Evolutionary conservation across 2,888 invertebrate species (phyloP).

Genomic region (Hyppa rectilinea): DNA sequence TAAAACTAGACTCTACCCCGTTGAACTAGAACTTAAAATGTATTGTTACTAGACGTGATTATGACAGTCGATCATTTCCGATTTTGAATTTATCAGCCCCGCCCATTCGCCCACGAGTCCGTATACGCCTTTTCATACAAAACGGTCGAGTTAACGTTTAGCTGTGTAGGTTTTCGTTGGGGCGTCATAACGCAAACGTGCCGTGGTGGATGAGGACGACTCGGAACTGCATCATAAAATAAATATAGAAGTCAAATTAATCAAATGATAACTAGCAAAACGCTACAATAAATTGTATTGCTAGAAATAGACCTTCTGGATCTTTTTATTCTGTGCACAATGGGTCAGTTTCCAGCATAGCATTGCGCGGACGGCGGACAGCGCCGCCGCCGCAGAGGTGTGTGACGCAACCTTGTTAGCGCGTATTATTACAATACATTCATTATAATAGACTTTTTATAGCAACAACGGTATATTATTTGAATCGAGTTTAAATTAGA

Average conservation of each 20-base stretch:
- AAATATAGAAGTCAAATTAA: conserved; percentile 31
- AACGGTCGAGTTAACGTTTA: conserved; percentile 50
- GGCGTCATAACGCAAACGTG: conserved; percentile 54
- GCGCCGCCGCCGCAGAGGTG: conserved; percentile 1
- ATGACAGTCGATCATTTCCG: conserved; percentile 80
- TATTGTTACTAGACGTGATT: conserved; percentile 49
- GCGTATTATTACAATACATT: conserved; percentile 43
- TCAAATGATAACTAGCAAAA: background rate
- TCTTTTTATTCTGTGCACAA: background rate
- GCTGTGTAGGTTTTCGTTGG: conserved; percentile 34
- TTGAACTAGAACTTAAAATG: conserved; percentile 43
- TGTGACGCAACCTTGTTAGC: conserved; percentile 50
- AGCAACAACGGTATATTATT: conserved; percentile 50
- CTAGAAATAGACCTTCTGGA: conserved; percentile 5
- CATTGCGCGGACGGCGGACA: background rate
- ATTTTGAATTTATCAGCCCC: conserved; percentile 73
- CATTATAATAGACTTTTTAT: conserved; percentile 56
- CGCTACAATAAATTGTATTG: background rate
- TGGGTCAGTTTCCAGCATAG: background rate
- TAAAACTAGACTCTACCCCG: conserved; percentile 51
- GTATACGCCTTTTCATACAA: conserved; percentile 66
- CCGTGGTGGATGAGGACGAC: background rate
- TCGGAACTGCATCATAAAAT: conserved; percentile 12
- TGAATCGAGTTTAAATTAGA: conserved; percentile 50
- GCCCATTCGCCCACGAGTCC: conserved; percentile 71